These are phyloP conservation scores for Schizotus pectinicornis DNA, from an alignment of 2,888 invertebrate species.

Conservation along the genomic window DNA sequence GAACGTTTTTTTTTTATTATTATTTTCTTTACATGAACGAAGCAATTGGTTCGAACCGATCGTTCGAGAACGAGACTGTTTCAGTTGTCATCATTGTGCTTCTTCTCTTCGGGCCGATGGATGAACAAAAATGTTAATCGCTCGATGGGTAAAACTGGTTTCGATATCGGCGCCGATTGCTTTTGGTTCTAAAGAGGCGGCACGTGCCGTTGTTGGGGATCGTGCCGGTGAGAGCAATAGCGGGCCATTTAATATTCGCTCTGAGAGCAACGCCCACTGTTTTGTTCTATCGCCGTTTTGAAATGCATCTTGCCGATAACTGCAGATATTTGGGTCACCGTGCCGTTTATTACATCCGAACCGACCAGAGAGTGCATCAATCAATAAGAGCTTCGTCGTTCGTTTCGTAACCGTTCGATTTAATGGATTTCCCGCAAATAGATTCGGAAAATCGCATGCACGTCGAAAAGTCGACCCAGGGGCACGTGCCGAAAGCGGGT, in stretches of 20 bases:
- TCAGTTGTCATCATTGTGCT: too few relatives aligned
- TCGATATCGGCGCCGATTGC: too few relatives aligned
- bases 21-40: too few relatives aligned
- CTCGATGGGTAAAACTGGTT: too few relatives aligned
- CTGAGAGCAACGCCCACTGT: conserved; percentile 6
- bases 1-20: too few relatives aligned
- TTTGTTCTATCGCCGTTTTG: conserved; percentile 15
- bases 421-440: conserved; percentile 3
- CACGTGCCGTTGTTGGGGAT: too few relatives aligned
- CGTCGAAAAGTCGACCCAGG: conserved; percentile 1
- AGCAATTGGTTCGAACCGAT: too few relatives aligned
- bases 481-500: conserved; percentile 24
- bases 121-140: too few relatives aligned
- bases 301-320: conserved; percentile 21
- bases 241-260: neutral
- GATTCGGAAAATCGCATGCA: conserved; percentile 2
- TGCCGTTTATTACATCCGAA: conserved; percentile 23
- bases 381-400: conserved; percentile 29
- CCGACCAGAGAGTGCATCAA: conserved; percentile 30
- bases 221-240: neutral
- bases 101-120: too few relatives aligned
- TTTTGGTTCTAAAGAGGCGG: too few relatives aligned
- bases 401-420: neutral
- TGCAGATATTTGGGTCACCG: conserved; percentile 26
- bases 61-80: too few relatives aligned